Base-by-base conservation (phyloP, 2,888 invertebrate genomes). In the Tetheella fluctuosa region DNA sequence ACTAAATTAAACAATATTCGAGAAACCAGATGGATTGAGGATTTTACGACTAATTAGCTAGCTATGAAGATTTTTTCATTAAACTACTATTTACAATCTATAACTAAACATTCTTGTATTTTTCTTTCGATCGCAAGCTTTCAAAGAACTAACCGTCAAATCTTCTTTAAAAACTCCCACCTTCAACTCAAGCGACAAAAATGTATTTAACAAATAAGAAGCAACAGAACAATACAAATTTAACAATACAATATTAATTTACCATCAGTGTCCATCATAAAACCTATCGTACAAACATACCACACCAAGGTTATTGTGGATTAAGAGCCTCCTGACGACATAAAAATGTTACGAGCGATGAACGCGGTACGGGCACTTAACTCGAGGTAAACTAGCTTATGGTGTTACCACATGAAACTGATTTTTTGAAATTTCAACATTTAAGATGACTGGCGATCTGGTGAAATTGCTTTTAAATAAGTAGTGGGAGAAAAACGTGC, bases 301-400 rank as follows among this genome's bases (percentile, higher is more conserved):
- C 37, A 42, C 54, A 48, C 61, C 60, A 60, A 60, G 61, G 52
- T 66, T 64, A 71, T 68, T 71, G 74, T 59, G 64, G 65, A 68
- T 73, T 73, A 71, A 69, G 68, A 68, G 68, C 63, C 63, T 39
- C 62, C 52, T 61, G 52, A 54, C 25, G 58, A 58, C 61, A 59
- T 68, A 68, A 70, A 71, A 68, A 65, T 58, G 62, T 71, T 68
- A 71, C 62, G 68, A 68, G 52, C 59, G n/a, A 39, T 54, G 23
- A 34, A 62, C 54, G 53, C 48, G 48, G 48, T 10, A 48, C 63
- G 58, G 64, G 69, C 69, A 67, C 67, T 67, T 64, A 65, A 55
- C 28, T 23, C 15, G 55, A 30, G 15, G 20, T 39, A 28, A 64
- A 60, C 53, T 60, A 20, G 57, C 48, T 48, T 48, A 48, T 48